Evolutionary conservation across 2,113 vertebrate species (phyloP), one percentile per base, ranked within the genome.

Genomic region (Chrysochloris asiatica): DNA sequence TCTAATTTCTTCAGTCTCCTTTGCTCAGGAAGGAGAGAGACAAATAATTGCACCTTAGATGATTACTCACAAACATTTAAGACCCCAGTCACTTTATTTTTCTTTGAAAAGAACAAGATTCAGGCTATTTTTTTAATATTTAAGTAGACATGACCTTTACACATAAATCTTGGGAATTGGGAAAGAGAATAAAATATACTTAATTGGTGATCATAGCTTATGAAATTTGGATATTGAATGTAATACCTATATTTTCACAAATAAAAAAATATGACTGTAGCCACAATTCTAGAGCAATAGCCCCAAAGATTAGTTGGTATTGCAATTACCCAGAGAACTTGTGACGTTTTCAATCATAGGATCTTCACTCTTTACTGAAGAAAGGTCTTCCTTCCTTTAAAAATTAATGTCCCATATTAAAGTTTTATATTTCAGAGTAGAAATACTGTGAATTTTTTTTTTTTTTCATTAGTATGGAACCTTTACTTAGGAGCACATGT

Each of bases 11-110:
- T 56, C 54, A 56, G 17, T 21, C 54, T 12, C 54, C 54, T 56
- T 56, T 56, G 3, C 54, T 22, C 24, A 16, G 24, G 16, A 56
- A 13, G 54, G 19, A 56, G 54, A 56, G 54, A 56, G 5, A 16
- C 54, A 21, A 22, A 22, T 16, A 56, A n/a, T n/a, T n/a, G n/a
- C n/a, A n/a, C n/a, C n/a, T 56, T 56, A 22, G 11, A 56, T 56
- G 54, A 22, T 56, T 22, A 56, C 54, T 56, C 54, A 56, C 54
- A 16, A 8, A 7, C 54, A n/a, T 56, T 22, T 56, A 56, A 56
- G 54, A 56, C 54, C 19, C 12, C 54, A 56, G 54, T 21, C 19
- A 89, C 92, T 56, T 69, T 30, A 5, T 81, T 93, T 96, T 90
- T 65, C 43, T 88, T 65, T 26, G 30, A 83, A 92, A 95, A 71